Percentiles rank a stretch among this genome's conserved stretches.
Conservation (phyloP, 2,888 invertebrate genomes). For the Luperina testacea region DNA sequence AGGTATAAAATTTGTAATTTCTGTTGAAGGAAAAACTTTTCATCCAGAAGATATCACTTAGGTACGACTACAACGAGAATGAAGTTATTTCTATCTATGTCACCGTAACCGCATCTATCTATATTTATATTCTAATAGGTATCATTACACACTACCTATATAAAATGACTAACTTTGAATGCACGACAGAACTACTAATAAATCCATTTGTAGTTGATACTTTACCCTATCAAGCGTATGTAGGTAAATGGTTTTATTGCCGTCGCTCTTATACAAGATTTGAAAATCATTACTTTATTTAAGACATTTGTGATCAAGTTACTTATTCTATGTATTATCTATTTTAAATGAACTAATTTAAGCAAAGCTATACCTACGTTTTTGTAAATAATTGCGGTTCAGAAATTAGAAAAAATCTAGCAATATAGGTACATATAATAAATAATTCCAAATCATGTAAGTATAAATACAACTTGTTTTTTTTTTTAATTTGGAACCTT, state of each 20-base stretch:
- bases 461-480: not conserved
- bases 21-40: not conserved
- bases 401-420: constrained; percentile 5
- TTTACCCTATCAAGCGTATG: not conserved
- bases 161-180: not conserved
- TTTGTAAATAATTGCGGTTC: not conserved
- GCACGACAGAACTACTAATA: constrained; percentile 17
- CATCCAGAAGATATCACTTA: not conserved
- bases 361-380: not conserved
- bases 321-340: not conserved
- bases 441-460: not conserved
- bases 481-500: not conserved
- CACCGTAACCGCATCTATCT: not conserved
- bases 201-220: constrained; percentile 1
- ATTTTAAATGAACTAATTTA: not conserved
- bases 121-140: not conserved
- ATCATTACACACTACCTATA: not conserved
- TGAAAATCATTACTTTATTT: not conserved
- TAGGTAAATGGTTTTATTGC: not conserved
- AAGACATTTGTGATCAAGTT: not conserved
- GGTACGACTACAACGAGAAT: not conserved
- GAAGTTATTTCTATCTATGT: not conserved
- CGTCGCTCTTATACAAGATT: constrained; percentile 4
- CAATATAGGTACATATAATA: not conserved
- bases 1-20: not conserved